Evolutionary conservation across 2,113 vertebrate genomes (phyloP), one percentile per base, ranked within the genome.

Genomic region (Lates calcarifer): DNA sequence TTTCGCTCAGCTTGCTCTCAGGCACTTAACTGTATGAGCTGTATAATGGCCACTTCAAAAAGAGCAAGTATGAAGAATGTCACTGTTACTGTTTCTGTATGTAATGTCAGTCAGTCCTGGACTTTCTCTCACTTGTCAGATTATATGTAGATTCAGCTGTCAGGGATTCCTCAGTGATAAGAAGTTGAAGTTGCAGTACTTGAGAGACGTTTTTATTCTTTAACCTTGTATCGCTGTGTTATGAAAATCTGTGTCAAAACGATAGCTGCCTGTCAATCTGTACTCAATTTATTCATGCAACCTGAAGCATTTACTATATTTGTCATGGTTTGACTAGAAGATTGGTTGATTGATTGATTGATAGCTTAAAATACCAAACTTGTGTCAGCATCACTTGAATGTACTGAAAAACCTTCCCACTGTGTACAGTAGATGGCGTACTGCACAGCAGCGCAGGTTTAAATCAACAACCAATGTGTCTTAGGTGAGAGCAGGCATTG

Each of bases 391-490:
- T 86, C 62, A 80, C 18, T 72, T 87, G 90, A 91, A 92, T 91
- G 92, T 92, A 92, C 56, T 90, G 49, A 73, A 53, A 62, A 77
- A 81, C 86, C 84, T 85, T 81, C 57, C 77, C 81, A 91, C 83
- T 91, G 81, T 91, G 86, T 84, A 77, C 74, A 84, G 75, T 76
- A 83, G 74, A 61, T 65, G 65, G 67, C 65, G 56, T 69, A 62
- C 62, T 65, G 31, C 69, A 77, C 51, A 64, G 18, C 74, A 72
- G 77, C 77, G 73, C 77, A 77, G 74, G 70, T 87, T 81, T 75
- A 74, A 87, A 79, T 74, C 74, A 68, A 82, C 79, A 79, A 77
- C 89, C 91, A 82, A 79, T 63, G 90, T 93, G 92, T 91, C 89
- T 92, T 91, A 82, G 81, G 45, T 82, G 72, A 91, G 80, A 81